phyloP scores from a whole-genome alignment of 2,797 vertebrate genomes.

The Jordanella pulchra region DNA sequence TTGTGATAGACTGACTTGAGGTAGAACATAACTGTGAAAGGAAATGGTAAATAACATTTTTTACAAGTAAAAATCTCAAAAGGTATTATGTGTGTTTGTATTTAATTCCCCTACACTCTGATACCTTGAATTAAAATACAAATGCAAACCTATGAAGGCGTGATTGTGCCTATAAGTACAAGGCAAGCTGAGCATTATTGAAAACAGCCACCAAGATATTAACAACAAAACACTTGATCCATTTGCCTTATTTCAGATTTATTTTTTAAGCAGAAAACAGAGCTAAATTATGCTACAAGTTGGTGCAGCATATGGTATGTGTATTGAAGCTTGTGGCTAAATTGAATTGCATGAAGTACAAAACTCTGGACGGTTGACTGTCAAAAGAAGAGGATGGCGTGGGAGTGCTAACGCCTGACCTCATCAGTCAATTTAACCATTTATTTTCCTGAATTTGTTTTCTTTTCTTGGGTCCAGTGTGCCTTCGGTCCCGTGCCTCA shows the following conservation, averaged over 20 bases:
- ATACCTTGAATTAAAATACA: background rate
- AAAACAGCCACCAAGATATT: too few relatives aligned
- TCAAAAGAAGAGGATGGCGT: slow-evolving; percentile 6
- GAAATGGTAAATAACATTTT: background rate
- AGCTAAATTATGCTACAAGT: background rate
- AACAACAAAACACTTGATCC: too few relatives aligned
- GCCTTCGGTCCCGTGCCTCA: slow-evolving; percentile 17
- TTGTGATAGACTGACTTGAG: background rate
- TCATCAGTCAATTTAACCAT: slow-evolving; percentile 54
- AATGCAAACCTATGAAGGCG: background rate
- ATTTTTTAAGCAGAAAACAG: background rate
- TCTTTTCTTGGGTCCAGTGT: slow-evolving; percentile 55
- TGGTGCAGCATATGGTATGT: too few relatives aligned
- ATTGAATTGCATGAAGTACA: background rate
- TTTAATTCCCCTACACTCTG: too few relatives aligned
- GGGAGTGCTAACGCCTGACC: slow-evolving; percentile 11
- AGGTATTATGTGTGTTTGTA: background rate
- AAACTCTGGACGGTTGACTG: slow-evolving; percentile 10
- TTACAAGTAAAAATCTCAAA: background rate
- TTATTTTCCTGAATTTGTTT: slow-evolving; percentile 63
- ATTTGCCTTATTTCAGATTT: background rate
- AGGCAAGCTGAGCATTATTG: too few relatives aligned
- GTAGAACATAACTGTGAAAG: background rate
- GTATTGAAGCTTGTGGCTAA: background rate
- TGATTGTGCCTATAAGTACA: too few relatives aligned